Base-by-base conservation (phyloP, 2,113 vertebrate genomes). In the Nestor notabilis region DNA sequence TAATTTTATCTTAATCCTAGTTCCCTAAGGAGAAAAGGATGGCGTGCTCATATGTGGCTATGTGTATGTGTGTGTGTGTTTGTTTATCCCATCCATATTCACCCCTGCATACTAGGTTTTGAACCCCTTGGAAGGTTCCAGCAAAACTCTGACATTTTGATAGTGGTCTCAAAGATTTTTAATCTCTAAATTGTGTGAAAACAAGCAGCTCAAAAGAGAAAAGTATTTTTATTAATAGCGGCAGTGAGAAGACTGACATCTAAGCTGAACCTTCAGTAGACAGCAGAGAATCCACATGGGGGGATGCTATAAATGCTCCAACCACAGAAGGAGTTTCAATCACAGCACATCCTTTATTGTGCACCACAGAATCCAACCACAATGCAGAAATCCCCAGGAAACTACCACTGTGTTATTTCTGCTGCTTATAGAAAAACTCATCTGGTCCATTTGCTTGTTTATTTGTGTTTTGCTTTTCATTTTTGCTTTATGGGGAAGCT, bases 331-430 rank as follows among this genome's bases (percentile, higher is more conserved):
- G 91, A 84, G 65, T 95, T 96, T 91, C 89, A 75, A 75, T 95
- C 84, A 44, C 27, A 41, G 81, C 81, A 65, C 61, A 87, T 78
- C 91, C 87, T 91, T 94, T 97, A 89, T 79, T 35, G 52, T 41
- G 65, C 94, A 94, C 91, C 66, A 94, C 91, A 94, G 95, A 89
- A 82, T 93, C 91, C 91, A 89, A 85, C 95, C 94, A 65, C 94
- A 95, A n/a, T 24, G 87, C 89, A 96, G 95, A 97, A 97, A 96
- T 93, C 95, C 94, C 94, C 91, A 91, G 95, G 95, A 97, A 96
- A 96, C 91, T 18, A 76, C 95, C 81, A n/a, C 95, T 68, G 66
- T 69, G 89, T 94, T 94, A 41, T 95, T 96, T 68, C 91, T 97
- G 70, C 77, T 89, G 89, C 94, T 96, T 52, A 84, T 17, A 91